A percentile compares a stretch with the other conserved stretches of the same genome.
Evolutionary conservation across 1,140 invertebrate genomes (phyloP).

Genomic region (Thalassaphorura encarpata): DNA sequence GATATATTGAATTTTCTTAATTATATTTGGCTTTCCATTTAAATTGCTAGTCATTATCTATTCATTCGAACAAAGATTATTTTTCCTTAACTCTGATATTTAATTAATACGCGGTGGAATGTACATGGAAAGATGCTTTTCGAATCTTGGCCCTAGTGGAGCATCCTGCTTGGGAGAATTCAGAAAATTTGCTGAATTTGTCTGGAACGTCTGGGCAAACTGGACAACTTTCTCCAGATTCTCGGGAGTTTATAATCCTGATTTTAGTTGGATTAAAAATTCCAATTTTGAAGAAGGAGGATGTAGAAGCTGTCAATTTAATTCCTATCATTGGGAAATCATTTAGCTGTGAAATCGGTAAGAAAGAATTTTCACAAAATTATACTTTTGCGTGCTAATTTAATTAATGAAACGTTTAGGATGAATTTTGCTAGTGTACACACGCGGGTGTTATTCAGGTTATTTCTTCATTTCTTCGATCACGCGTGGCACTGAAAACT

Average conservation of each 20-base stretch:
- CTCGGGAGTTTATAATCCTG: conserved; percentile 43
- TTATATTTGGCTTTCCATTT: background rate
- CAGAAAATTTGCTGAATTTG: background rate
- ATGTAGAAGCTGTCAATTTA: conserved; percentile 58
- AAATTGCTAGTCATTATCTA: no score
- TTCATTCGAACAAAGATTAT: no score
- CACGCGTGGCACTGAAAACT: no score
- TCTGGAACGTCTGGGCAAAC: background rate
- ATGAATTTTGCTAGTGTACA: conserved; percentile 17
- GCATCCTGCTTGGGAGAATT: conserved; percentile 48
- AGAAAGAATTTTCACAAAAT: conserved; percentile 9
- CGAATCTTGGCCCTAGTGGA: conserved; percentile 56
- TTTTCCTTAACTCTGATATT: conserved; percentile 24
- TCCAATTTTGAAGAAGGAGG: conserved; percentile 54
- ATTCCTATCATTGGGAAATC: conserved; percentile 58
- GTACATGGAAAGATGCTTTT: conserved; percentile 44
- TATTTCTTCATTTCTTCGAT: no score
- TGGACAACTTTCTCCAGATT: conserved; percentile 14
- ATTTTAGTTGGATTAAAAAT: conserved; percentile 45
- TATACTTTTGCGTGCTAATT: background rate
- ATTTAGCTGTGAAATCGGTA: conserved; percentile 64
- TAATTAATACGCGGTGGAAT: conserved; percentile 24
- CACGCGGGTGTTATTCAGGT: no score
- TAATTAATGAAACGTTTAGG: conserved; percentile 2
- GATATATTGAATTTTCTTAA: background rate